A percentile compares a stretch with the other conserved stretches of the same genome.
Evolutionary conservation across 2,888 invertebrate species (phyloP).

Genomic region (Agrochola litura): DNA sequence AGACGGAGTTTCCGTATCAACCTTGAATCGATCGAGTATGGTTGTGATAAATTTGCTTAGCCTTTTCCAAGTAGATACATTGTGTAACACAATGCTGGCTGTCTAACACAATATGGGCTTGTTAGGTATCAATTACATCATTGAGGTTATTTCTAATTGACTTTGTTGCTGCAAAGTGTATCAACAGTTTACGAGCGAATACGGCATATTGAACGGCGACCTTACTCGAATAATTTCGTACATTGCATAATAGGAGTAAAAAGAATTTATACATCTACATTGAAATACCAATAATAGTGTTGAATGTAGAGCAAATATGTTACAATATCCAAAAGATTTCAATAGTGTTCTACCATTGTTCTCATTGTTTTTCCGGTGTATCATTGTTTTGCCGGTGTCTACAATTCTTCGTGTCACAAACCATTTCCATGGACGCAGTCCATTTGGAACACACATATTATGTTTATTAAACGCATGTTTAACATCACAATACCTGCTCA

Average conservation of each 20-base stretch:
- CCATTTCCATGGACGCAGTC: conserved; percentile 34
- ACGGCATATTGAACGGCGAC: conserved; percentile 39
- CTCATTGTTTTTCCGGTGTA: conserved; percentile 36
- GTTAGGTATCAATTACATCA: conserved; percentile 65
- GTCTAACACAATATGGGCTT: conserved; percentile 65
- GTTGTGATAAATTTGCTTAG: conserved; percentile 73
- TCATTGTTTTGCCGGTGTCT: conserved; percentile 41
- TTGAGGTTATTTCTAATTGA: conserved; percentile 64
- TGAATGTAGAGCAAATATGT: conserved; percentile 13
- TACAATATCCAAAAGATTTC: conserved; percentile 23
- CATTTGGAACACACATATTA: conserved; percentile 47
- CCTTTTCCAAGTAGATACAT: conserved; percentile 64
- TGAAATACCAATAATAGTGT: conserved; percentile 30
- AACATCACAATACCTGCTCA: conserved; percentile 68
- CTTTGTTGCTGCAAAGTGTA: conserved; percentile 47
- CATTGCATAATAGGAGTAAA: conserved; percentile 28
- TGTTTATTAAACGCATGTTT: conserved; percentile 65
- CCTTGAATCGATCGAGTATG: conserved; percentile 73
- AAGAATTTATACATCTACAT: conserved; percentile 20
- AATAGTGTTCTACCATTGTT: conserved; percentile 32
- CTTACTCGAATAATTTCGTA: conserved; percentile 45
- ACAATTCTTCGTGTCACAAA: conserved; percentile 46
- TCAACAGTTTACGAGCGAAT: conserved; percentile 45
- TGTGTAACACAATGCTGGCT: conserved; percentile 65
- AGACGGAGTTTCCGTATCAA: conserved; percentile 57